Percentiles rank a stretch among this genome's conserved stretches.
These are phyloP conservation scores for Andrena chrysosceles DNA, from an alignment of 2,888 invertebrate genomes.

Conservation along the genomic window DNA sequence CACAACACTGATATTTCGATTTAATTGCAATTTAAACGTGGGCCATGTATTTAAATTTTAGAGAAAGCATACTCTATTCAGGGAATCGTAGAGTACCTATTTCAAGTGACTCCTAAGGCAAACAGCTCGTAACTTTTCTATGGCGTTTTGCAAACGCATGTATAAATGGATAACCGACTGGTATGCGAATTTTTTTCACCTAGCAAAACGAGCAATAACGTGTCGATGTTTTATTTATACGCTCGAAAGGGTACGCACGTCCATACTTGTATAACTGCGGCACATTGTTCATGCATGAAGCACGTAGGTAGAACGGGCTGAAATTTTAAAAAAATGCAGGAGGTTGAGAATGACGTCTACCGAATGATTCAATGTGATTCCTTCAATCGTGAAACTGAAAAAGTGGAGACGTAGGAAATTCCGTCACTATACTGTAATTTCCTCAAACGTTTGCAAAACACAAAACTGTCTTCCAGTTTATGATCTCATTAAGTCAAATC, in stretches of 20 bases:
- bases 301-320: slow-evolving; percentile 39
- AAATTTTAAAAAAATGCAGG: slow-evolving; percentile 32
- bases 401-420: slow-evolving; percentile 5
- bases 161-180: slow-evolving; percentile 29
- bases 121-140: slow-evolving; percentile 31
- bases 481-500: no score
- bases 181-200: slow-evolving; percentile 57
- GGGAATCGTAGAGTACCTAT: slow-evolving; percentile 47
- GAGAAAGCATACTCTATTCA: no score
- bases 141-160: slow-evolving; percentile 31
- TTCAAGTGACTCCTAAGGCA: slow-evolving; percentile 52
- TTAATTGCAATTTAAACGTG: neutral
- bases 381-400: neutral
- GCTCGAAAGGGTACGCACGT: slow-evolving; percentile 49
- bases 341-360: slow-evolving; percentile 41
- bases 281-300: slow-evolving; percentile 59
- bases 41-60: neutral
- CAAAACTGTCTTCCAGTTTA: neutral
- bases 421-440: no score
- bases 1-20: slow-evolving; percentile 12
- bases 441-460: neutral
- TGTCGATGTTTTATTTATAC: slow-evolving; percentile 62
- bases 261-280: slow-evolving; percentile 20
- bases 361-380: slow-evolving; percentile 51
- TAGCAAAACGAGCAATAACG: slow-evolving; percentile 35